Conservation (phyloP, 1,140 invertebrate species). For the Dryas iulia region DNA sequence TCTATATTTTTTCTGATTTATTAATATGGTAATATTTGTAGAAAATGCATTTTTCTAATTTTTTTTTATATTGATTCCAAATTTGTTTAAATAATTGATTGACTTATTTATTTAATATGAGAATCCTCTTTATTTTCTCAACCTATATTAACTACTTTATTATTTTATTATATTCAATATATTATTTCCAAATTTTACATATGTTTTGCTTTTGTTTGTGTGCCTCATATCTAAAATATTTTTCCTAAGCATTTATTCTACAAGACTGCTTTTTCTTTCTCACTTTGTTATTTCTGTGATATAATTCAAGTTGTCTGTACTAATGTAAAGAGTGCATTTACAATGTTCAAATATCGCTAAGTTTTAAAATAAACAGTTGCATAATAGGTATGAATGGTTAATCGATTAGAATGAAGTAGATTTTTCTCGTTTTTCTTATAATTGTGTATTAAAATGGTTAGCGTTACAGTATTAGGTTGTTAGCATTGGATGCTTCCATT, state of each 20-base stretch:
- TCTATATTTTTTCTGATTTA: not conserved
- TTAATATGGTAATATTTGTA: not conserved
- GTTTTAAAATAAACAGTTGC: slow-evolving; percentile 15
- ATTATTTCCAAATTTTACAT: no score
- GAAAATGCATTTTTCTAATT: no score
- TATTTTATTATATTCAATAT: no score
- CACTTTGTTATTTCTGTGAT: slow-evolving; percentile 42
- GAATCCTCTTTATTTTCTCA: no score
- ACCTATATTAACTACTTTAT: no score
- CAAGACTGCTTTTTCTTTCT: slow-evolving; percentile 49
- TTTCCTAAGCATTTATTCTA: slow-evolving; percentile 32
- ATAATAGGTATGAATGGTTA: slow-evolving; percentile 23
- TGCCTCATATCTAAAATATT: not conserved
- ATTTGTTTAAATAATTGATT: no score
- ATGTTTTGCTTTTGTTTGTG: not conserved
- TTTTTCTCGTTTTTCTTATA: slow-evolving; percentile 21
- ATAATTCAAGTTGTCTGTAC: slow-evolving; percentile 20
- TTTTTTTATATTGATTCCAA: no score
- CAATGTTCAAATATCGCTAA: slow-evolving; percentile 7
- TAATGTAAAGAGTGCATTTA: slow-evolving; percentile 22
- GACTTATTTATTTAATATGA: no score
- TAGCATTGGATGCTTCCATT: slow-evolving; percentile 71
- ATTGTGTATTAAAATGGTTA: slow-evolving; percentile 39
- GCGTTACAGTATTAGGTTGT: slow-evolving; percentile 69
- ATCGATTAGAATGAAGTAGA: slow-evolving; percentile 18